A percentile compares a stretch with the other conserved stretches of the same genome.
These are phyloP conservation scores for Neolamprologus tretocephalus DNA, from an alignment of 2,113 vertebrate species.

Conservation along the genomic window DNA sequence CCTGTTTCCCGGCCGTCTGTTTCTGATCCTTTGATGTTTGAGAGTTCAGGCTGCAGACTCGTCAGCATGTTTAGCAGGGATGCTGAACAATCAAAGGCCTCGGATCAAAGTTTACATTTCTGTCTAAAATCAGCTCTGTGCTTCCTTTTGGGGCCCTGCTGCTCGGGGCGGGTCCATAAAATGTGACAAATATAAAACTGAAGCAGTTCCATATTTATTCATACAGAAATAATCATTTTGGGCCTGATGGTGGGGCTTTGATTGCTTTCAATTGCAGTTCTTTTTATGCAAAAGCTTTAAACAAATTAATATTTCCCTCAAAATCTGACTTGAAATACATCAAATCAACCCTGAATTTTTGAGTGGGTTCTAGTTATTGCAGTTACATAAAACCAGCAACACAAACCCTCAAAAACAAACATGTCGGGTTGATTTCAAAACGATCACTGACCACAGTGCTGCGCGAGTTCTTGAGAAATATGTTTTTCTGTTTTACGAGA, in stretches of 20 bases:
- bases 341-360: accelerated
- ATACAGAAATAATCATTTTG: accelerated
- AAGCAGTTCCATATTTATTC: background rate
- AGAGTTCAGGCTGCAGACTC: background rate
- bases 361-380: background rate
- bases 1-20: background rate
- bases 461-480: background rate
- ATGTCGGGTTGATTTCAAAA: background rate
- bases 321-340: background rate
- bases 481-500: background rate
- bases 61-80: background rate
- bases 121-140: background rate
- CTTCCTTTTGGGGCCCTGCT: background rate
- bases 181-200: background rate
- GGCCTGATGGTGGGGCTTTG: accelerated
- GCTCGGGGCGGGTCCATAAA: background rate
- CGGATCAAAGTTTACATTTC: background rate
- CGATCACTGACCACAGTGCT: accelerated
- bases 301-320: background rate
- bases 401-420: background rate
- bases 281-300: background rate
- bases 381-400: background rate
- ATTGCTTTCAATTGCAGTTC: accelerated
- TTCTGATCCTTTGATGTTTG: background rate
- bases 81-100: background rate